Percentiles rank a stretch among this genome's conserved stretches.
These are phyloP conservation scores for Carollia perspicillata DNA, from an alignment of 2,113 vertebrate genomes.

Conservation along the genomic window DNA sequence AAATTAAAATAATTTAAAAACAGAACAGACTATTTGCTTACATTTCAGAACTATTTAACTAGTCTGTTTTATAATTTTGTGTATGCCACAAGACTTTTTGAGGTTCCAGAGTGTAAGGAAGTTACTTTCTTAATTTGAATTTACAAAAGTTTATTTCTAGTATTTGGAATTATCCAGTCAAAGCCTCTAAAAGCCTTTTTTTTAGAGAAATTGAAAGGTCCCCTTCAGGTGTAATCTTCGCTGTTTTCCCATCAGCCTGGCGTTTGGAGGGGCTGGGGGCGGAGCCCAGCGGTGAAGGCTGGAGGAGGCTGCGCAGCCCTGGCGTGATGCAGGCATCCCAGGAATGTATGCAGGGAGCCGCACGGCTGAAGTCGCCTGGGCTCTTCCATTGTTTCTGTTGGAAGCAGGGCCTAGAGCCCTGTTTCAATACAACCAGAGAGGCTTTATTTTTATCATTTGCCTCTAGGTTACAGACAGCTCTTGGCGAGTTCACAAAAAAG, in stretches of 20 bases:
- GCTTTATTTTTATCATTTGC: conserved; percentile 48
- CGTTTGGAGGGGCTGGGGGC: background rate
- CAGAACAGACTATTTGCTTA: background rate
- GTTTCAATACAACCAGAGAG: conserved; percentile 32
- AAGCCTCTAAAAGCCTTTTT: background rate
- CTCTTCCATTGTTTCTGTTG: conserved; percentile 64
- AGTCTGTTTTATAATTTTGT: background rate
- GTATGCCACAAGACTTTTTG: background rate
- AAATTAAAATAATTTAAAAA: conserved; percentile 19
- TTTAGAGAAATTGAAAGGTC: background rate
- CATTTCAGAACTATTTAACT: background rate
- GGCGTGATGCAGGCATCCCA: background rate
- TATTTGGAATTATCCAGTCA: conserved; percentile 1
- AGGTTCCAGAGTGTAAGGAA: background rate
- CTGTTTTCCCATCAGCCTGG: background rate
- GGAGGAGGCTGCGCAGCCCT: background rate
- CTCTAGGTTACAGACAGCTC: conserved; percentile 12
- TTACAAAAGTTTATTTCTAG: background rate
- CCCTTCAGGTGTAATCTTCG: background rate
- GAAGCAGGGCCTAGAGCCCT: conserved; percentile 15
- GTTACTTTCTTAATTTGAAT: conserved; percentile 25
- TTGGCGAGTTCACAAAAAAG: background rate
- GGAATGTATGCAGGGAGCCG: conserved; percentile 32
- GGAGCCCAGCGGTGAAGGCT: background rate
- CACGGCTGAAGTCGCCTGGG: background rate